Conservation (phyloP, 2,888 invertebrate genomes). For the Harpalus rubripes region DNA sequence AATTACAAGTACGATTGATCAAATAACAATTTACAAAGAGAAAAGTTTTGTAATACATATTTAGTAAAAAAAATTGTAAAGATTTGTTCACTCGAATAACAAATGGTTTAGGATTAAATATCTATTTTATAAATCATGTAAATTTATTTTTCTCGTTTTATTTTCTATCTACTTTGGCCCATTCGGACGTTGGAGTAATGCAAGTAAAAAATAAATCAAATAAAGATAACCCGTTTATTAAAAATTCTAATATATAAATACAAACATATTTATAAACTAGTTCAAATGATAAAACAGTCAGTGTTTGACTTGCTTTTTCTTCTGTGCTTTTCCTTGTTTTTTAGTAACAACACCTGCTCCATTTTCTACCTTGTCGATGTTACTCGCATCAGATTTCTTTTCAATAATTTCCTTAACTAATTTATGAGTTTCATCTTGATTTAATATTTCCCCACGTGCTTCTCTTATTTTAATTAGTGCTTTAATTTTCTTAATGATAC, state of each 20-base stretch:
- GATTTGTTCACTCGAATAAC: too few species aligned
- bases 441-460: constrained; percentile 13
- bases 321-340: not conserved
- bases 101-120: too few species aligned
- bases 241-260: constrained; percentile 24
- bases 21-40: too few species aligned
- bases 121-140: too few species aligned
- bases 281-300: constrained; percentile 42
- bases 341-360: not conserved
- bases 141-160: too few species aligned
- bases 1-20: too few species aligned
- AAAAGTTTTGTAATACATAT: too few species aligned
- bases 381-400: not conserved
- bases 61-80: too few species aligned
- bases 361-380: constrained; percentile 6
- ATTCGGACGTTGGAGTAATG: too few species aligned
- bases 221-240: constrained; percentile 45
- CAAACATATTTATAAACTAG: not conserved
- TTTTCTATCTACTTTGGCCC: too few species aligned
- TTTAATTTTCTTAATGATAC: constrained; percentile 8
- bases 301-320: constrained; percentile 16
- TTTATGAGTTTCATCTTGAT: constrained; percentile 4
- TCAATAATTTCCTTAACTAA: constrained; percentile 1
- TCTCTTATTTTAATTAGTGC: not conserved
- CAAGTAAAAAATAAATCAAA: not conserved